phyloP scores from a whole-genome alignment of 2,113 vertebrate species.

The Eidolon helvum region DNA sequence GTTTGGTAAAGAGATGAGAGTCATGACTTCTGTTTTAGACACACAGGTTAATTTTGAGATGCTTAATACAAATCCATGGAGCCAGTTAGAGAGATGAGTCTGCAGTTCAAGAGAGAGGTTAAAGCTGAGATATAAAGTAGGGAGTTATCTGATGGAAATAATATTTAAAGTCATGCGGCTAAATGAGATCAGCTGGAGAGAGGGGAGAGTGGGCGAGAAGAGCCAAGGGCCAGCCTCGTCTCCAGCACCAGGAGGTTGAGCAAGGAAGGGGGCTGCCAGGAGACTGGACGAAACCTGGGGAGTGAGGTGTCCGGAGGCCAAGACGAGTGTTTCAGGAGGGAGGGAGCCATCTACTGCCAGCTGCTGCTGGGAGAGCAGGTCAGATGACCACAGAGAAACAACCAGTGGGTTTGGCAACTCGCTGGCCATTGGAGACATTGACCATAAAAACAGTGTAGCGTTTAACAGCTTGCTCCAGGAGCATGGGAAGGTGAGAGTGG shows the following conservation, averaged over 20 bases:
- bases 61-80: neutral
- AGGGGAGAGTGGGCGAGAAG: neutral
- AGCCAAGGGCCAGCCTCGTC: neutral
- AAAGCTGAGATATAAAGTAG: neutral
- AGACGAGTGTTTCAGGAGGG: neutral
- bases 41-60: neutral
- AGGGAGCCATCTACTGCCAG: neutral
- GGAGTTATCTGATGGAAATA: slow-evolving; percentile 1
- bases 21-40: neutral
- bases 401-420: neutral
- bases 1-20: neutral
- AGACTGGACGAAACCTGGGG: neutral
- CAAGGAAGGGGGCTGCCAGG: neutral
- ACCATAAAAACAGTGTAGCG: neutral
- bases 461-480: neutral
- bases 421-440: neutral
- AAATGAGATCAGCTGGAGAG: neutral
- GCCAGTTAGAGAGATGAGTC: neutral
- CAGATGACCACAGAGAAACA: neutral
- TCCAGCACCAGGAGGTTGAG: neutral
- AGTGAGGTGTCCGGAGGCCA: too few relatives aligned
- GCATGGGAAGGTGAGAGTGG: neutral
- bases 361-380: neutral
- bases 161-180: neutral
- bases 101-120: slow-evolving; percentile 16